Conservation (phyloP, 2,888 invertebrate genomes). For the Nebria brevicollis region DNA sequence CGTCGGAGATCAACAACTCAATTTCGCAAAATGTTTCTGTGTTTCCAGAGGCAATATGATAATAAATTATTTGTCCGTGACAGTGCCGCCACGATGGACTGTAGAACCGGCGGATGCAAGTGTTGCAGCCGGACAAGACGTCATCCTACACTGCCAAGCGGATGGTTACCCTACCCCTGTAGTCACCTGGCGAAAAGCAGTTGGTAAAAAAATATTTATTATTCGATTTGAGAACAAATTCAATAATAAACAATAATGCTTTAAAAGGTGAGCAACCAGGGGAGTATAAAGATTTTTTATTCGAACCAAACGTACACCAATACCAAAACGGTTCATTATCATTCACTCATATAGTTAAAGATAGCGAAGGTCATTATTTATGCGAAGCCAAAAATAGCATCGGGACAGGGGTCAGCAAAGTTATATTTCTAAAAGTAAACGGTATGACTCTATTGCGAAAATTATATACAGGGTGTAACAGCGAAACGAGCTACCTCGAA, state of each 20-base stretch:
- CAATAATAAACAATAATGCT: not conserved
- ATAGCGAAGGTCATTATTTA: slow-evolving; percentile 89
- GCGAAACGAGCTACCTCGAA: too few species aligned
- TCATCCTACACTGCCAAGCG: slow-evolving; percentile 87
- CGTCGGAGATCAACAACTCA: not conserved
- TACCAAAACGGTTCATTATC: slow-evolving; percentile 86
- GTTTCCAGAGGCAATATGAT: not conserved
- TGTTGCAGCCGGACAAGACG: slow-evolving; percentile 84
- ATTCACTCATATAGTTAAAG: slow-evolving; percentile 84
- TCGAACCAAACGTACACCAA: slow-evolving; percentile 79
- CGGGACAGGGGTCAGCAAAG: slow-evolving; percentile 91
- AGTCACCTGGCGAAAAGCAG: slow-evolving; percentile 90
- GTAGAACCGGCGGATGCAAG: slow-evolving; percentile 86
- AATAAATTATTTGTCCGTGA: slow-evolving; percentile 9
- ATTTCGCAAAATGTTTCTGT: not conserved
- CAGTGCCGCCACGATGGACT: slow-evolving; percentile 91
- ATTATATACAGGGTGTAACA: too few species aligned
- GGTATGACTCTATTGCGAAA: slow-evolving; percentile 68
- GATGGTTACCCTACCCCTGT: slow-evolving; percentile 91
- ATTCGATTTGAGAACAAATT: not conserved
- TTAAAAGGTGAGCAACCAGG: slow-evolving; percentile 72
- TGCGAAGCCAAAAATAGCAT: slow-evolving; percentile 95
- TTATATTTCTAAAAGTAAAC: slow-evolving; percentile 89
- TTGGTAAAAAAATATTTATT: slow-evolving; percentile 67
- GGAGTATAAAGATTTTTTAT: slow-evolving; percentile 85